Conservation (phyloP, 2,888 invertebrate genomes). For the Sminthurinus aureus region DNA sequence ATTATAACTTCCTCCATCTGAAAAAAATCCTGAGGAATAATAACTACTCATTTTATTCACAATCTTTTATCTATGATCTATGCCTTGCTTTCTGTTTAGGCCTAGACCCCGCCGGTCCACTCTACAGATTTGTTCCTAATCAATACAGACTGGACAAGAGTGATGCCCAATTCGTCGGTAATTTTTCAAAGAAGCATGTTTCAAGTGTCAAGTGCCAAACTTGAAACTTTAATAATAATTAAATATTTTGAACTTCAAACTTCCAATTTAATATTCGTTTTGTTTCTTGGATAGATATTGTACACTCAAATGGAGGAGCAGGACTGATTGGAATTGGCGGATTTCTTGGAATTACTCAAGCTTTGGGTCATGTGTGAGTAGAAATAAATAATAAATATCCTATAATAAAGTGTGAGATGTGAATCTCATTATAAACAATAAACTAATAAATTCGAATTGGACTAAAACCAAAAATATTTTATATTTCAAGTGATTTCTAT, state of each 20-base stretch:
- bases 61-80: neutral
- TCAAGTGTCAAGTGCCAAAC: neutral
- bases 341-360: constrained; percentile 48
- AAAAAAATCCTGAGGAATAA: no score
- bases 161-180: constrained; percentile 50
- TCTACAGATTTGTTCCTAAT: constrained; percentile 50
- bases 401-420: no score
- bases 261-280: neutral
- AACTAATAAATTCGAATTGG: no score
- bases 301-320: constrained; percentile 38
- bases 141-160: constrained; percentile 49
- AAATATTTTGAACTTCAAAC: neutral
- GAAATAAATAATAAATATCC: no score
- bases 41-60: neutral
- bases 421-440: no score
- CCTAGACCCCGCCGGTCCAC: constrained; percentile 52
- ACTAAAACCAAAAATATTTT: no score
- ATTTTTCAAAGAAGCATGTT: constrained; percentile 2
- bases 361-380: constrained; percentile 49
- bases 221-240: neutral
- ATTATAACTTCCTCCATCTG: no score
- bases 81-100: constrained; percentile 32
- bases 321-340: constrained; percentile 44
- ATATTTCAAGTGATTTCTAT: constrained; percentile 54
- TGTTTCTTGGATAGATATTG: neutral